phyloP scores from a whole-genome alignment of 2,113 vertebrate genomes.

The Etia nguti region DNA sequence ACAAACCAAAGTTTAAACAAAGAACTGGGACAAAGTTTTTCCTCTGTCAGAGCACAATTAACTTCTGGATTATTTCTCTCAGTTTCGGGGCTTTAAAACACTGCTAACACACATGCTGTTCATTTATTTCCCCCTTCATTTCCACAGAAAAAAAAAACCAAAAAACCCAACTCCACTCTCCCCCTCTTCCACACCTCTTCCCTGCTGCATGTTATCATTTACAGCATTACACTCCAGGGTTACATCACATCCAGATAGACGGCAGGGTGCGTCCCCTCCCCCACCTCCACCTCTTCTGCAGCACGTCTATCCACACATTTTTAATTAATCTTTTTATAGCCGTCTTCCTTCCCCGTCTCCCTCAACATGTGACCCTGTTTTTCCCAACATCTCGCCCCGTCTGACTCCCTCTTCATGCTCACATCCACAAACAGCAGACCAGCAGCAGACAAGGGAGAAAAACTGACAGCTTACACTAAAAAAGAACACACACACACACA shows the following conservation, averaged over 20 bases:
- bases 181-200: neutral
- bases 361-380: slow-evolving; percentile 39
- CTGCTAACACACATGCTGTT: neutral
- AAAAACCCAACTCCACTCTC: neutral
- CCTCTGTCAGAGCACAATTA: neutral
- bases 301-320: slow-evolving; percentile 53
- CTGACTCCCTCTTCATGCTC: neutral
- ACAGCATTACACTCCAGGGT: slow-evolving; percentile 35
- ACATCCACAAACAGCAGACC: slow-evolving; percentile 6
- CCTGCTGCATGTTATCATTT: neutral
- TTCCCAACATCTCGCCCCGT: neutral
- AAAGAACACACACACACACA: neutral
- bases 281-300: neutral
- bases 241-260: slow-evolving; percentile 48
- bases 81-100: neutral
- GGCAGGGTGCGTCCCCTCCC: neutral
- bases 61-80: neutral
- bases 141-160: neutral
- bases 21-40: neutral
- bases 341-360: slow-evolving; percentile 5
- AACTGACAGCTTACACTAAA: slow-evolving; percentile 7
- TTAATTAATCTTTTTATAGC: slow-evolving; percentile 70
- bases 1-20: neutral
- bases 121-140: neutral
- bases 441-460: neutral